Conservation (phyloP, 2,113 vertebrate species). For the Psophia crepitans region DNA sequence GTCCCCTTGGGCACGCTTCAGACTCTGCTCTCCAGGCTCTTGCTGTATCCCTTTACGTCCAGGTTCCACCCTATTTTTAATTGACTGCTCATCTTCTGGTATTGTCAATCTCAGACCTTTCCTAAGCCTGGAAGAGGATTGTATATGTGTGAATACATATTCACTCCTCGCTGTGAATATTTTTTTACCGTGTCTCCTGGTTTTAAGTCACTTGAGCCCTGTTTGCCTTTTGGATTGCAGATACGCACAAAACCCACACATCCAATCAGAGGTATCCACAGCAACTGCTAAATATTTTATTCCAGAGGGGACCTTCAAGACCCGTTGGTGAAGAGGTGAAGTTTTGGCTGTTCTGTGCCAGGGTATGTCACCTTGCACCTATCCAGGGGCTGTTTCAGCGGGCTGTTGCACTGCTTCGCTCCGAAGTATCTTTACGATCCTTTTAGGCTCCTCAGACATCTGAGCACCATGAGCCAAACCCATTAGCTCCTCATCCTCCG, state of each 20-base stretch:
- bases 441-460: background rate
- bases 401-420: background rate
- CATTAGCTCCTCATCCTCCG: background rate
- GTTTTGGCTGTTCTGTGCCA: background rate
- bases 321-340: background rate
- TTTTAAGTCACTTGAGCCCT: background rate
- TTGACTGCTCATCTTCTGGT: background rate
- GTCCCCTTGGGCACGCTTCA: background rate
- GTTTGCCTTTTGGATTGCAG: background rate
- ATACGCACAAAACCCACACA: background rate
- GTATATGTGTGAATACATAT: background rate
- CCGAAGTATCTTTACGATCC: background rate
- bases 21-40: background rate
- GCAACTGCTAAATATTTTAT: constrained; percentile 21
- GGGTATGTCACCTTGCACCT: background rate
- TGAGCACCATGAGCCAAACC: background rate
- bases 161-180: background rate
- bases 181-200: background rate
- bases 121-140: background rate
- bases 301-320: background rate
- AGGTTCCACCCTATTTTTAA: constrained; percentile 17
- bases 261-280: background rate
- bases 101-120: background rate
- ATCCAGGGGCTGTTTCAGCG: background rate
- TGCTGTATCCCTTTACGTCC: background rate